A percentile compares a stretch with the other conserved stretches of the same genome.
Evolutionary conservation across 2,113 vertebrate species (phyloP).

Genomic region (Danio rerio): GRCz12tu NC_133191.1:11399501-11400000

Average conservation of each 20-base stretch:
- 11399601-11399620: constrained; percentile 92
- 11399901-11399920: constrained; percentile 87
- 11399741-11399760: constrained; percentile 82
- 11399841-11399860: constrained; percentile 89
- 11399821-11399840: constrained; percentile 84
- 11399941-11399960: constrained; percentile 88
- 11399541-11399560: constrained; percentile 87
- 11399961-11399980: constrained; percentile 90
- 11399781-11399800: constrained; percentile 58
- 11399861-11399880: constrained; percentile 79
- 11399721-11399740: constrained; percentile 82
- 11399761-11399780: constrained; percentile 82
- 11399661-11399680: constrained; percentile 70
- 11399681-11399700: constrained; percentile 62
- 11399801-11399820: constrained; percentile 65
- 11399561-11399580: constrained; percentile 84
- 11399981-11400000: constrained; percentile 90
- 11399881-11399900: constrained; percentile 80
- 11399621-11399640: constrained; percentile 86
- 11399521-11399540: constrained; percentile 69
- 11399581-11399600: constrained; percentile 81
- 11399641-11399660: constrained; percentile 86
- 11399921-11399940: constrained; percentile 86
- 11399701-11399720: constrained; percentile 70
- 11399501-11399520: constrained; percentile 81